Percentiles rank a stretch among this genome's conserved stretches.
Conservation (phyloP, 2,888 invertebrate species). For the Cyclophora punctaria region DNA sequence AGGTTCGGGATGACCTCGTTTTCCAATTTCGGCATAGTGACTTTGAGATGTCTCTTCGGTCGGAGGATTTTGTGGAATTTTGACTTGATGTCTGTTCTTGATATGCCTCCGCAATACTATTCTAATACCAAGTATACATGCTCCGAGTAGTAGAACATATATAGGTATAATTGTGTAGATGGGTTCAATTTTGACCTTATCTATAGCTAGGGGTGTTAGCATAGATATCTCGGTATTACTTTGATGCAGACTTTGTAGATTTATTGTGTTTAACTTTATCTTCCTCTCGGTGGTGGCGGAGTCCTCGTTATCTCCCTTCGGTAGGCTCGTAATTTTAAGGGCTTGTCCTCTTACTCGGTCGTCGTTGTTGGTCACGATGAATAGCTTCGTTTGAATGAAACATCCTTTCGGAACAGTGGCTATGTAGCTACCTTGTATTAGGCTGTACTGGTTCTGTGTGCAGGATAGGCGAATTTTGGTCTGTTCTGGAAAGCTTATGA, state of each 20-base stretch:
- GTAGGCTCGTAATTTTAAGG: slow-evolving; percentile 1
- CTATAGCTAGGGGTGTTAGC: neutral
- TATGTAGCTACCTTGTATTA: slow-evolving; percentile 4
- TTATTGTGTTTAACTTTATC: neutral
- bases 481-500: slow-evolving; percentile 10
- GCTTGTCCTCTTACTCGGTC: slow-evolving; percentile 2
- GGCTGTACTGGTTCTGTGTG: slow-evolving; percentile 8
- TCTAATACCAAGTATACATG: too few relatives aligned
- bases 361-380: slow-evolving; percentile 2
- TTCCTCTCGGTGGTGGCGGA: neutral
- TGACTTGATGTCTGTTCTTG: neutral
- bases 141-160: too few relatives aligned
- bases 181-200: neutral
- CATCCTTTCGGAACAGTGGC: neutral
- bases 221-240: neutral
- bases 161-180: too few relatives aligned
- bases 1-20: slow-evolving; percentile 2
- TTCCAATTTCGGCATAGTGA: neutral
- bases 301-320: neutral
- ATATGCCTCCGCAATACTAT: neutral
- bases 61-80: neutral
- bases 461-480: slow-evolving; percentile 12
- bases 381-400: neutral
- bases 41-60: neutral
- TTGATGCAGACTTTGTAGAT: neutral